Evolutionary conservation across 1,140 invertebrate species (phyloP), one percentile per base, ranked within the genome.

Genomic region (Babylonia areolata): DNA sequence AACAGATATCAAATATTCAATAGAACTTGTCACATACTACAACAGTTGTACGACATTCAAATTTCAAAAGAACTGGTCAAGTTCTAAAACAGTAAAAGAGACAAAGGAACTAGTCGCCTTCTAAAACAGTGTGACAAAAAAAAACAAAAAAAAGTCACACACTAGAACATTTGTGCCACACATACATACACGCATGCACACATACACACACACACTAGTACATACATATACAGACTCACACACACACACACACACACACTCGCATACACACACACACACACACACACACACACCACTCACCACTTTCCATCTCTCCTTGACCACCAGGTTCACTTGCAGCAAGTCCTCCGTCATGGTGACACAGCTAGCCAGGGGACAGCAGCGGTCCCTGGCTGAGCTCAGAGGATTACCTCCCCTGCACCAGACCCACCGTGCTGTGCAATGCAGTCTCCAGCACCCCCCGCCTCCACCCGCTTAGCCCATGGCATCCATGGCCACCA

Each of bases 301-400:
- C 92, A 99, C 98, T 97, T 99, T 99, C 98, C 98, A 99, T 94
- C 98, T 95, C 94, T 99, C 98, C 95, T 99, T 99, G 91, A 99
- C 98, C 71, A 99, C 97, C 95, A 99, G 98, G 81, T 98, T 98
- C 37, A 98, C 97, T 94, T 99, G 98, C 89, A 99, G 95, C 80
- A 99, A 95, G 95, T 99, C 98, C 95, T 99, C 98, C 87, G 90
- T 90, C 85, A 89, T 90, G 71, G 88, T 91, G 80, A 88, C 86
- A 84, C 77, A 71, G 75, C 28, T 23, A 64, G 75, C 28, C 58
- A 64, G 58, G 58, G 23, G 58, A 23, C 17, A n/a, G 28, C 12
- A 6, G 20, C 46, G 6, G 28, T 64, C 28, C 58, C 58, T 5
- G 5, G 58, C 0, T n/a, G 28, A 64, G 58, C 58, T 6, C 15